phyloP scores from a whole-genome alignment of 2,797 vertebrate species.

The Etheostoma nigrum region DNA sequence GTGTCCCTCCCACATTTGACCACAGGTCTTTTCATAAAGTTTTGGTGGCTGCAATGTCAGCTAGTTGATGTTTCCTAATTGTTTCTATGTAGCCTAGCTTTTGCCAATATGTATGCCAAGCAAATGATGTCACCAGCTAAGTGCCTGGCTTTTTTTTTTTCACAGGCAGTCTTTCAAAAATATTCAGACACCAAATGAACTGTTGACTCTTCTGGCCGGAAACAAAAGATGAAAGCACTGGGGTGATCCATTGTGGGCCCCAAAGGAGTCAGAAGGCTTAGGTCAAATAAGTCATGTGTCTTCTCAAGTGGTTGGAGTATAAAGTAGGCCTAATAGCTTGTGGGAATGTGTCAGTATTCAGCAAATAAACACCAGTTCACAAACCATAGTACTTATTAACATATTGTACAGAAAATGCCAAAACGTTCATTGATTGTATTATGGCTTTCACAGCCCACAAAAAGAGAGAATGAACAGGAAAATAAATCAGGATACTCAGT shows the following conservation, averaged over 20 bases:
- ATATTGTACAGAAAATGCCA: slow-evolving; percentile 6
- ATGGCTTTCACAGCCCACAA: background rate
- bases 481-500: slow-evolving; percentile 19
- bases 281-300: slow-evolving; percentile 60
- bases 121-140: slow-evolving; percentile 59
- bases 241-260: slow-evolving; percentile 28
- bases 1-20: background rate
- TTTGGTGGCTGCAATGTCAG: background rate
- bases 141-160: slow-evolving; percentile 30
- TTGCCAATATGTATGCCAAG: slow-evolving; percentile 9
- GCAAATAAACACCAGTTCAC: slow-evolving; percentile 17
- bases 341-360: slow-evolving; percentile 19
- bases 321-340: slow-evolving; percentile 21
- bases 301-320: slow-evolving; percentile 34
- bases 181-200: slow-evolving; percentile 44
- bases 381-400: slow-evolving; percentile 9
- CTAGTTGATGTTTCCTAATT: slow-evolving; percentile 13
- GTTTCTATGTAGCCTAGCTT: slow-evolving; percentile 13
- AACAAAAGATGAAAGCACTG: slow-evolving; percentile 50
- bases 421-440: slow-evolving; percentile 9
- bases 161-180: slow-evolving; percentile 35
- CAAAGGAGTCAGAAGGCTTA: slow-evolving; percentile 52
- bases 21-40: background rate
- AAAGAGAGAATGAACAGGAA: slow-evolving; percentile 11
- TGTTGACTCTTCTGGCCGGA: slow-evolving; percentile 40